A percentile compares a stretch with the other conserved stretches of the same genome.
phyloP scores from a whole-genome alignment of 2,797 vertebrate genomes.

The Prionace glauca region DNA sequence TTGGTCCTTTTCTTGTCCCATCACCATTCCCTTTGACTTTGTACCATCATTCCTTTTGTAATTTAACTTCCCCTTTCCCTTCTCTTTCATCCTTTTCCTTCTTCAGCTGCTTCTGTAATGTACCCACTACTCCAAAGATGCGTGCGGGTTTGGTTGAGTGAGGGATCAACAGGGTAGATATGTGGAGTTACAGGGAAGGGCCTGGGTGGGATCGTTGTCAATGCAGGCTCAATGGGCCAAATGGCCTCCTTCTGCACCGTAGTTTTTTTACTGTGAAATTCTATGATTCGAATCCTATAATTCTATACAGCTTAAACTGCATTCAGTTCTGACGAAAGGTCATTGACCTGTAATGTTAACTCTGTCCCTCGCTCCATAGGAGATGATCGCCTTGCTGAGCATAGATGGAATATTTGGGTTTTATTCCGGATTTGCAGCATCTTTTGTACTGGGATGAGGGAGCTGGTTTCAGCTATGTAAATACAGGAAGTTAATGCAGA shows the following conservation, averaged over 20 bases:
- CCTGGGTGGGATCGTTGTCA: too few species aligned
- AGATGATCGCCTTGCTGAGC: not conserved
- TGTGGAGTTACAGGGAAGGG: too few species aligned
- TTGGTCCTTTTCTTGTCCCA: too few species aligned
- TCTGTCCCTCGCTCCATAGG: not conserved
- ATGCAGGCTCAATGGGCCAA: too few species aligned
- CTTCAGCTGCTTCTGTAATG: not conserved
- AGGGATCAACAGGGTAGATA: too few species aligned
- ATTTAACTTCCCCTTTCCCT: not conserved
- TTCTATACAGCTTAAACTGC: not conserved
- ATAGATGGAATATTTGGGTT: not conserved
- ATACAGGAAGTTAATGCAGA: not conserved
- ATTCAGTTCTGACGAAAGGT: not conserved
- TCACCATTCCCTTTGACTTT: too few species aligned
- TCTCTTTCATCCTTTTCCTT: not conserved
- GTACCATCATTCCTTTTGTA: too few species aligned
- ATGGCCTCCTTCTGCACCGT: too few species aligned
- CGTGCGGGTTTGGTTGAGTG: too few species aligned
- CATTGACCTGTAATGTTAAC: not conserved
- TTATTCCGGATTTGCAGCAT: not conserved
- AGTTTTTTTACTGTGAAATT: too few species aligned
- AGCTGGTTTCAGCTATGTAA: constrained; percentile 23
- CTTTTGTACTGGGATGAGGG: not conserved
- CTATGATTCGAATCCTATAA: too few species aligned
- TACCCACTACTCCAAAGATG: too few species aligned